Base-by-base conservation (phyloP, 1,140 invertebrate species). In the Riptortus pedestris region DNA sequence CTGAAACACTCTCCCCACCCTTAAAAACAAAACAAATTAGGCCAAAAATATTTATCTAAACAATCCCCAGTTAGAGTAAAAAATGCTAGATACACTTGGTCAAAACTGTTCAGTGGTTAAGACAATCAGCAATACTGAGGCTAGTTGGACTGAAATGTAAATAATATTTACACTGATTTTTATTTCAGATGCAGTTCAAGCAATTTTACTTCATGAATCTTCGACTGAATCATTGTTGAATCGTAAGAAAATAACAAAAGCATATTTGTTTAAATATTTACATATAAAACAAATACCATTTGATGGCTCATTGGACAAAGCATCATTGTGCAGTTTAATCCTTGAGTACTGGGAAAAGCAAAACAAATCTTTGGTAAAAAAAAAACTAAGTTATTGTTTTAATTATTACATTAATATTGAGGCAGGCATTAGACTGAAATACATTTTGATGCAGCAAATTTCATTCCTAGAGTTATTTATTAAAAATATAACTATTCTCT, bases 261-360 rank as follows among this genome's bases (percentile, higher is more conserved):
- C 76, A 55, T 60, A 78, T 22, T 62, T 81, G 0, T 79, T 78
- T 59, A 71, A 70, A 48, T 81, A 80, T 67, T 65, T 79, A 9
- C 72, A 77, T 65, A 67, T 68, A 0, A 74, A 73, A 27, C 68
- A 73, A 33, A 68, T 79, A 12, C 55, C 70, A 11, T 68, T 77
- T 1, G 65, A 67, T 11, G 65, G 74, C 1, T 73, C 76, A 52
- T 73, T 75, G 5, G 78, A 75, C 5, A 81, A 81, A 73, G 66
- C 70, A 18, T 71, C 75, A 60, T 62, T 81, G 2, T 70, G 79
- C 5, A 72, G 74, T 52, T 71, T 24, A 14, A 24, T 24, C 14
- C 2, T 55, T 26, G 26, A 55, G 24, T 26, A 24, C 26, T 55
- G 45, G 20, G 51, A 55, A 24, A 14, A 4, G 9, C 51, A 27